phyloP scores from a whole-genome alignment of 2,888 invertebrate genomes.

The Flexamia atlantica region DNA sequence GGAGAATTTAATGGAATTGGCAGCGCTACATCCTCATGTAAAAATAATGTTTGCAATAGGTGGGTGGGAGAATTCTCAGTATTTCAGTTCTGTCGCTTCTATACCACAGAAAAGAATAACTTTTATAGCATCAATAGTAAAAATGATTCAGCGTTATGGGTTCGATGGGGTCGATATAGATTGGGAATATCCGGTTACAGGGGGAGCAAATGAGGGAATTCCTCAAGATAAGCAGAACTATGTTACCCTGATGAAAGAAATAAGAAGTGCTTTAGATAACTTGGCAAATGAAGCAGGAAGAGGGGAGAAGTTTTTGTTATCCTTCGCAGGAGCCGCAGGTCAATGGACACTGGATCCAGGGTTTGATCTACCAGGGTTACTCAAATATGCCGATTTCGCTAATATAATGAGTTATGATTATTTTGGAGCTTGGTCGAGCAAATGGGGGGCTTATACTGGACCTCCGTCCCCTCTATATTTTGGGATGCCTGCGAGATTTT shows the following conservation, averaged over 20 bases:
- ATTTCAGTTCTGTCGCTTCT: constrained; percentile 63
- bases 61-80: constrained; percentile 67
- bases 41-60: constrained; percentile 67
- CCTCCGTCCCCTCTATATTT: constrained; percentile 65
- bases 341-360: constrained; percentile 65
- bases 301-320: constrained; percentile 63
- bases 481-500: constrained; percentile 65
- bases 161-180: constrained; percentile 66
- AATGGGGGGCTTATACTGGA: constrained; percentile 67
- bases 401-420: constrained; percentile 67
- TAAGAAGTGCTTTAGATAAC: constrained; percentile 63
- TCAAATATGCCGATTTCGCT: constrained; percentile 65
- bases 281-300: constrained; percentile 54
- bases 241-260: constrained; percentile 65
- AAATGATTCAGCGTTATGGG: constrained; percentile 63
- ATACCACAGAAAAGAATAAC: constrained; percentile 46
- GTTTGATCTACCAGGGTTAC: constrained; percentile 64
- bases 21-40: constrained; percentile 51
- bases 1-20: constrained; percentile 61
- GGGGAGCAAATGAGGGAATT: constrained; percentile 65
- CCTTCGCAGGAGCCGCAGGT: constrained; percentile 67
- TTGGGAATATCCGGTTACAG: constrained; percentile 67
- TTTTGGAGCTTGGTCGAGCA: constrained; percentile 66
- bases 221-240: constrained; percentile 65
- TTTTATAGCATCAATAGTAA: constrained; percentile 60